Evolutionary conservation across 2,113 vertebrate genomes (phyloP), one percentile per base, ranked within the genome.

Genomic region (Solenodon paradoxus): DNA sequence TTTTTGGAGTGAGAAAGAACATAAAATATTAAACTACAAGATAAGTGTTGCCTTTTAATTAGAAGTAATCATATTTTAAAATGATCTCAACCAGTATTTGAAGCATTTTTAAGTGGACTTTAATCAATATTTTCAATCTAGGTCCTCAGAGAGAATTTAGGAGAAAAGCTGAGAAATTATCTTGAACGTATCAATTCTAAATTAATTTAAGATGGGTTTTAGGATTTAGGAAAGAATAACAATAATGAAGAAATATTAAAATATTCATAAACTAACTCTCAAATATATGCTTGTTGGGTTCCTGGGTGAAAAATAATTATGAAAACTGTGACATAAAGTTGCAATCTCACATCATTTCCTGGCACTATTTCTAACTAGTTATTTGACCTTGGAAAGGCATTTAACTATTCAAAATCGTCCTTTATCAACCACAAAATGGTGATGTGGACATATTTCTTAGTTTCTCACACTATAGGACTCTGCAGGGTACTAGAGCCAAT

Each of bases 211-310:
- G 40, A 61, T 85, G 35, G 4, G 17, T 51, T 95, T 88, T 80
- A 72, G 32, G 24, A 49, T 79, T 32, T 84, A 59, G 1, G 51
- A 78, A 87, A 38, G 28, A 94, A 49, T 64, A 92, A 82, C 3
- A 72, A 84, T 28, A 91, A 71, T 49, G 9, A 5, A 81, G 51
- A 79, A 91, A 81, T 86, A 83, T 72, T 87, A 81, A 96, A 63
- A 69, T 30, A 83, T 30, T 64, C 22, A 40, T 88, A 69, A 94
- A 51, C 4, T 63, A 88, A 20, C 15, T 89, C 57, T 68, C n/a
- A 74, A 61, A 55, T 68, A 30, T 75, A 19, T 93, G 16, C 30
- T 17, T 64, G 3, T 55, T 64, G 35, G 9, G 26, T 66, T 9
- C 30, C 22, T 24, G 82, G 7, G n/a, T 16, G 35, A 51, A 89